Conservation (phyloP, 2,888 invertebrate species). For the Conomelus anceps region DNA sequence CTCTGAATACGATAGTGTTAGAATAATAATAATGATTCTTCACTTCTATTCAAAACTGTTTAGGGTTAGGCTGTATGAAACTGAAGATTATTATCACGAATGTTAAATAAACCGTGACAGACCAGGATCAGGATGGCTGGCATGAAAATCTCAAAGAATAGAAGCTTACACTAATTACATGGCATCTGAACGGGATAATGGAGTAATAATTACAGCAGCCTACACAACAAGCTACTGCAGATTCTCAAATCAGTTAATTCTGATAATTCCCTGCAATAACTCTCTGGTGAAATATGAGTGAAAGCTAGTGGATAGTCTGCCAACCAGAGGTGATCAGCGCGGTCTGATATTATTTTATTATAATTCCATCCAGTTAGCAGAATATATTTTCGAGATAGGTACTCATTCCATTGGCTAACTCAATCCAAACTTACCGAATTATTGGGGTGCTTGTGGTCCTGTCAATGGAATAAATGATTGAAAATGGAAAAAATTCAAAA, state of each 20-base stretch:
- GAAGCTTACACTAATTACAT: neutral
- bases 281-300: neutral
- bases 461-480: no score
- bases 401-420: no score
- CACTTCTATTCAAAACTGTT: no score
- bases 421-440: no score
- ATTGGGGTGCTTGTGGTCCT: no score
- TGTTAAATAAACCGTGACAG: neutral
- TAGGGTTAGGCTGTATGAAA: no score
- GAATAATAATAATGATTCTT: no score
- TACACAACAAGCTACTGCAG: neutral
- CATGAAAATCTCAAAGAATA: neutral
- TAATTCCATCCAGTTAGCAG: no score
- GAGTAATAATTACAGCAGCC: neutral
- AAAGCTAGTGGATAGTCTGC: neutral
- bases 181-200: neutral
- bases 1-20: no score
- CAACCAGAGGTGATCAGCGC: neutral
- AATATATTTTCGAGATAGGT: no score
- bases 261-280: neutral
- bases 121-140: neutral
- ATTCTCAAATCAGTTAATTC: neutral
- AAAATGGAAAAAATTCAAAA: no score
- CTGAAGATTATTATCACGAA: neutral
- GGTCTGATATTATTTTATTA: no score